phyloP scores from a whole-genome alignment of 2,888 invertebrate species.

The Rhamphomyia laevipes region DNA sequence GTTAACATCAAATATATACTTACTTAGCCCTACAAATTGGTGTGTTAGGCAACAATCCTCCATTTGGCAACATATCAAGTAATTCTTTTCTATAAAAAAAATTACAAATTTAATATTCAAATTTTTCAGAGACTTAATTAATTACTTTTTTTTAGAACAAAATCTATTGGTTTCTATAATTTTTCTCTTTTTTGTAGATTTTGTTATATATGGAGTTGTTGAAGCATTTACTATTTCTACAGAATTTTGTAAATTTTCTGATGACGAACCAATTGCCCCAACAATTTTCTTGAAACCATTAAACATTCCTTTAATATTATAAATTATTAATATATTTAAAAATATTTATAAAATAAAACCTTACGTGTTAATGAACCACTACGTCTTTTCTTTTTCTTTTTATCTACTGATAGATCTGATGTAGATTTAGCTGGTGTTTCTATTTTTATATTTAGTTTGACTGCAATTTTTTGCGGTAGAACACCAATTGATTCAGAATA shows the following conservation, averaged over 20 bases:
- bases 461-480: conserved; percentile 49
- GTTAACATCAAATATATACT: conserved; percentile 25
- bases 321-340: conserved; percentile 15
- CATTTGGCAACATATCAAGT: conserved; percentile 43
- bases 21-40: conserved; percentile 49
- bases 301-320: conserved; percentile 50
- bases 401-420: conserved; percentile 28
- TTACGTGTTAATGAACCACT: conserved; percentile 80
- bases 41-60: conserved; percentile 43
- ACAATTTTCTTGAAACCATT: conserved; percentile 69
- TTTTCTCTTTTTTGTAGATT: conserved; percentile 55
- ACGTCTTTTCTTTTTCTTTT: conserved; percentile 64
- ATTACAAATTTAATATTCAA: conserved; percentile 7
- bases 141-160: conserved; percentile 56
- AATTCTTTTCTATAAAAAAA: conserved; percentile 52
- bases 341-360: conserved; percentile 6
- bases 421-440: conserved; percentile 11
- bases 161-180: conserved; percentile 44
- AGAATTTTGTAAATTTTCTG: conserved; percentile 40
- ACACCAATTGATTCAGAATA: conserved; percentile 64
- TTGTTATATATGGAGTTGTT: conserved; percentile 46
- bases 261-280: conserved; percentile 43
- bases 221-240: conserved; percentile 33
- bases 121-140: conserved; percentile 1
- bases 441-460: conserved; percentile 26